A percentile compares a stretch with the other conserved stretches of the same genome.
Conservation (phyloP, 2,888 invertebrate species). For the Ditylenchus weischeri region DNA sequence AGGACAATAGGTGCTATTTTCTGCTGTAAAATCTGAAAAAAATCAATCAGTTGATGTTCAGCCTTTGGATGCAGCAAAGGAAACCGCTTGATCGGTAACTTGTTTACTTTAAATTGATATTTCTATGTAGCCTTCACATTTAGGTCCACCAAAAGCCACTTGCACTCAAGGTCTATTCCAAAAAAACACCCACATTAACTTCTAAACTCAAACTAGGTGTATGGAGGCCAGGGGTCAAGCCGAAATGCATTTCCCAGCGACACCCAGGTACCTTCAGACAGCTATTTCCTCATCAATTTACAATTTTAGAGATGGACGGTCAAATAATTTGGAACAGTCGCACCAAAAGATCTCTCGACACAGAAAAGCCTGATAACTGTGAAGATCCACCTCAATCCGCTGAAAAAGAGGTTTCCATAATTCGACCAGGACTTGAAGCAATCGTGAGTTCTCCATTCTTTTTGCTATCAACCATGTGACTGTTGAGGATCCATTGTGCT, state of each 20-base stretch:
- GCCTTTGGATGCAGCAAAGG: conserved; percentile 59
- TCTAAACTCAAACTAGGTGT: conserved; percentile 33
- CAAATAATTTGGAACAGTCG: conserved; percentile 54
- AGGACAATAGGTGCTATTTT: conserved; percentile 29
- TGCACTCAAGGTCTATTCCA: conserved; percentile 42
- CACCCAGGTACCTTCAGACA: conserved; percentile 41
- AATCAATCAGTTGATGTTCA: conserved; percentile 29
- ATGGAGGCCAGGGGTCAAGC: conserved; percentile 55
- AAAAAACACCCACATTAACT: neutral
- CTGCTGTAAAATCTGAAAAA: too few species aligned
- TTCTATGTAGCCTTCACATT: conserved; percentile 20
- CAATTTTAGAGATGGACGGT: conserved; percentile 45
- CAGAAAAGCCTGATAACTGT: neutral
- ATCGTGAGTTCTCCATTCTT: conserved; percentile 12
- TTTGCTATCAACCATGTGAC: neutral
- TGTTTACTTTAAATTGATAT: neutral
- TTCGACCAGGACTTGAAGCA: conserved; percentile 11
- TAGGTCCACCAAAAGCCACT: conserved; percentile 57
- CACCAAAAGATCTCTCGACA: conserved; percentile 17
- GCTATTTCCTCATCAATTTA: too few species aligned
- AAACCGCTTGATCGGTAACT: conserved; percentile 56
- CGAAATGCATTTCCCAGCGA: conserved; percentile 55
- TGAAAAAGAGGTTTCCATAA: conserved; percentile 27
- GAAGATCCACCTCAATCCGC: conserved; percentile 8
- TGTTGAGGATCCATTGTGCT: conserved; percentile 14